Base-by-base conservation (phyloP, 1,140 invertebrate species). In the Lordiphosa clarofinis region DNA sequence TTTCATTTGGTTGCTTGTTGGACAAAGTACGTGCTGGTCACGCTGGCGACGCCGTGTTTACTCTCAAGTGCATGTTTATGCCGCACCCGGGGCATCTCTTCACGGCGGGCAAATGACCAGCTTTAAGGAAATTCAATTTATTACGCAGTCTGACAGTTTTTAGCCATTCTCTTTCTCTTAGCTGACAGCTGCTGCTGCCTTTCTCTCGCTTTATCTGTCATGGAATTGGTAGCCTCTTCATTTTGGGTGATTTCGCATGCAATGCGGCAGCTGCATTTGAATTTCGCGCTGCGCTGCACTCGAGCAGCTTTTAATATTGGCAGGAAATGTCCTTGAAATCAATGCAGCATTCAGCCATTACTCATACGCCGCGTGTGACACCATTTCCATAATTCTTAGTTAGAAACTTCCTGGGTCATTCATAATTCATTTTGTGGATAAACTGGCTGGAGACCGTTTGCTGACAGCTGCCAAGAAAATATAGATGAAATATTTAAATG, bases 131-230 rank as follows among this genome's bases (percentile, higher is more conserved):
- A 84, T 84, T 84, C 78, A 84, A 84, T 84, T 84, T 84, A 84
- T 84, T 84, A 84, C 84, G 65, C 73, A 78, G 78, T 73, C 55
- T 73, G 73, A 78, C 64, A 78, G 71, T 76, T 84, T 82, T 78
- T 68, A 68, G 64, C 64, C 55, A 68, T 59, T 68, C 37, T 73
- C 56, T 61, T 62, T 71, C 55, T 69, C 55, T 65, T 58, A 73
- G 73, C 59, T 81, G 76, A 84, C 72, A 76, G 66, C 64, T 68
- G 64, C 60, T 64, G 40, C 13, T 19, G 47, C 10, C 52, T 55
- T 53, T 53, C 33, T 66, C 53, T 65, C 15, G 35, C 46, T 19
- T 19, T 50, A 28, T 47, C 24, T 44, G 2, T 28, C 21, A 11
- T 15, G 11, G n/a, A 24, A 8, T 11, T 44, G 24, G 24, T 44